Conservation (phyloP, 2,888 invertebrate species). For the Leucoptera coffeella region DNA sequence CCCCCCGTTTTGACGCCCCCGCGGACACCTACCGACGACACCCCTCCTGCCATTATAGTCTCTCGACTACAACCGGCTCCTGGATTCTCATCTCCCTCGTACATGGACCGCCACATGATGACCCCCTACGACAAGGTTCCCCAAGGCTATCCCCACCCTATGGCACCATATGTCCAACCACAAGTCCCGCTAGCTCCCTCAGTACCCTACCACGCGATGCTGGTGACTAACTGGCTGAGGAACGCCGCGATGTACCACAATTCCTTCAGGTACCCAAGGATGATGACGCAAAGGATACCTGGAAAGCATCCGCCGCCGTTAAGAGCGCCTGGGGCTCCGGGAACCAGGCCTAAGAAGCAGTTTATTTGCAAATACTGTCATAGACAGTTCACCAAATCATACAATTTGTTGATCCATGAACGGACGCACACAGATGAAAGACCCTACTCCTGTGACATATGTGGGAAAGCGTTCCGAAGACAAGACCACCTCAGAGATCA, state of each 20-base stretch:
- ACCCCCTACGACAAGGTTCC: constrained; percentile 30
- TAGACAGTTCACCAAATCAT: constrained; percentile 95
- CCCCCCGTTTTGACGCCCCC: constrained; percentile 66
- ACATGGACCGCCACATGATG: constrained; percentile 28
- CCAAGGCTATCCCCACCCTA: constrained; percentile 24
- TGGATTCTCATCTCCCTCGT: constrained; percentile 26
- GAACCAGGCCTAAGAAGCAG: constrained; percentile 69
- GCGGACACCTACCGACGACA: constrained; percentile 63
- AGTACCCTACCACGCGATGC: constrained; percentile 50
- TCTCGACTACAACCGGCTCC: constrained; percentile 26
- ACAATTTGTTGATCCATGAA: constrained; percentile 95
- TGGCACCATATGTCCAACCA: constrained; percentile 39
- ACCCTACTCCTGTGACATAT: constrained; percentile 93
- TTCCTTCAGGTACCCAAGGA: constrained; percentile 37
- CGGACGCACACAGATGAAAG: constrained; percentile 95
- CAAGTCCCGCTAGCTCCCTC: constrained; percentile 40
- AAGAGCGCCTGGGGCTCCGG: constrained; percentile 50
- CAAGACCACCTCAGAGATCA: constrained; percentile 92
- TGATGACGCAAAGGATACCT: constrained; percentile 43
- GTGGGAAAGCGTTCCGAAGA: constrained; percentile 90
- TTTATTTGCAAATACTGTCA: constrained; percentile 98
- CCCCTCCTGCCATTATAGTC: constrained; percentile 41
- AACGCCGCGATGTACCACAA: constrained; percentile 65
- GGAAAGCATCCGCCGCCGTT: constrained; percentile 49
- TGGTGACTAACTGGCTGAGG: constrained; percentile 71